These are phyloP conservation scores for Melanerpes formicivorus DNA, from an alignment of 2,113 vertebrate genomes.

Conservation along the genomic window DNA sequence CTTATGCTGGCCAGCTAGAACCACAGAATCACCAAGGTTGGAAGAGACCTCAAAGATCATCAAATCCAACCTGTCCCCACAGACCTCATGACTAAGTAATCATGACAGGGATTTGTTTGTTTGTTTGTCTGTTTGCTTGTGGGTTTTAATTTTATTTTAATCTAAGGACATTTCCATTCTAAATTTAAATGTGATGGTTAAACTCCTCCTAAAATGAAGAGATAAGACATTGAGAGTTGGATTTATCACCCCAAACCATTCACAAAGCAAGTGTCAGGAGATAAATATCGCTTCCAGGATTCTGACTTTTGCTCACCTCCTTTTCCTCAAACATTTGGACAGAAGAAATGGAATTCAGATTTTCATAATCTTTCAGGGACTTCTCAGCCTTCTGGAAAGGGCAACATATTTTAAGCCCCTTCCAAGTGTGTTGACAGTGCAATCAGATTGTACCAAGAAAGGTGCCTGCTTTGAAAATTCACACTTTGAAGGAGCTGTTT, in stretches of 20 bases:
- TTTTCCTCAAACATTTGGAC: constrained; percentile 38
- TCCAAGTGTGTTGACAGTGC: not conserved
- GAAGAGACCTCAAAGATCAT: too few species aligned
- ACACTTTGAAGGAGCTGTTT: not conserved
- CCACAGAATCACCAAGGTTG: too few species aligned
- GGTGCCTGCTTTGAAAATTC: constrained; percentile 10
- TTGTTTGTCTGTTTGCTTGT: too few species aligned
- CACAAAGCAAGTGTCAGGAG: constrained; percentile 11
- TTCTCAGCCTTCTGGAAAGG: constrained; percentile 14
- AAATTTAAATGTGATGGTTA: constrained; percentile 18
- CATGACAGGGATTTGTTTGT: not conserved
- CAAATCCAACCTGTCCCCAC: too few species aligned
- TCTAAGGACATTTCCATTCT: not conserved
- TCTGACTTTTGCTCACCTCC: constrained; percentile 23
- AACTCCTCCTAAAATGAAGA: not conserved
- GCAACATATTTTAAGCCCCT: constrained; percentile 39
- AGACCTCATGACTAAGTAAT: not conserved
- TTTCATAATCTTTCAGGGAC: constrained; percentile 14
- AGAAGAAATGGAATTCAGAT: constrained; percentile 25
- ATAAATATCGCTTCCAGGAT: constrained; percentile 4
- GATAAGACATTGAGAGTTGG: not conserved
- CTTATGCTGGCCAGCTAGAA: not conserved
- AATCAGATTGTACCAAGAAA: constrained; percentile 14
- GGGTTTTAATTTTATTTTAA: not conserved
- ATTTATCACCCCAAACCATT: not conserved